Base-by-base conservation (phyloP, 2,888 invertebrate species). In the Ophion costatus region DNA sequence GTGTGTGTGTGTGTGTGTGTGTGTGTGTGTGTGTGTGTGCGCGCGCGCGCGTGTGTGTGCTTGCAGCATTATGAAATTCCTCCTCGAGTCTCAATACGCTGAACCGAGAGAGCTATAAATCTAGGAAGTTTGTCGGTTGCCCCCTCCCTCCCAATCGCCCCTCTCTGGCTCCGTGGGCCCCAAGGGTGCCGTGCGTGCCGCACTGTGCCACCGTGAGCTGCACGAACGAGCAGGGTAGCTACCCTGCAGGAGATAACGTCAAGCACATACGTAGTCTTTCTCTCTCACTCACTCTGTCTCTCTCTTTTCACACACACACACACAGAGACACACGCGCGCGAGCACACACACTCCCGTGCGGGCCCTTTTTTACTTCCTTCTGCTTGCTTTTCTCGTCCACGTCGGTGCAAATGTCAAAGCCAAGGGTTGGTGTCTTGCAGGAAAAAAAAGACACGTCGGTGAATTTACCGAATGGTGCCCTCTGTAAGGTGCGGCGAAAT, bases 121-220 rank as follows among this genome's bases (percentile, higher is more conserved):
- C 85, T 80, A 76, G 71, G 45, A 79, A 82, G 20, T 75, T 42
- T 79, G 82, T 78, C 63, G 45, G 73, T 75, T 67, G 59, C 81
- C 42, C 20, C 24, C 51, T 24, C 17, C n/a, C 11, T 2, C 17
- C 42, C 17, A 22, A 42, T 33, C 38, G 38, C 42, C 17, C 22
- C 42, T 20, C 38, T 24, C 38, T 61, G n/a, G 64, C 67, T 63
- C 51, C 66, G 57, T 66, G 17, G 42, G 57, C 78, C 84, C 74
- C 84, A 64, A 45, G 84, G 84, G 84, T 81, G 78, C 81, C 73
- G 75, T 84, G 80, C 84, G 77, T 77, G 80, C 77, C 77, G 57
- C 80, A 84, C 80, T 80, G 80, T 64, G 73, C 73, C 84, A 77
- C 69, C 67, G 84, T 74, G 81, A 73, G 67, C 67, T 70, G 80